Evolutionary conservation across 2,113 vertebrate genomes (phyloP).

Genomic region (Propithecus coquereli): DNA sequence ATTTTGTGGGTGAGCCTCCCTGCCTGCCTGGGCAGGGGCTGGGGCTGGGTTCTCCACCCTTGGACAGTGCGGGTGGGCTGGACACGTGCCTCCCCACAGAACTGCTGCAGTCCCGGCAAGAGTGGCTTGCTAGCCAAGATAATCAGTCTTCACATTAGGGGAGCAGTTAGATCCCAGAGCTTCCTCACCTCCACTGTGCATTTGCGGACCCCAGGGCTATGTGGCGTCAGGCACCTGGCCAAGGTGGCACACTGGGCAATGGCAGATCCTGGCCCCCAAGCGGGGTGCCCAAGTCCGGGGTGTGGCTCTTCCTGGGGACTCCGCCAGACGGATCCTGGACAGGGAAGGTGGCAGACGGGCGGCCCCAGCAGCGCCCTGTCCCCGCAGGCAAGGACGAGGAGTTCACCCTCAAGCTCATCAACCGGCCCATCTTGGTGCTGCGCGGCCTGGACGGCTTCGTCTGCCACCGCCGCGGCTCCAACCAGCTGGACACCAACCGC

Average conservation of each 20-base stretch:
- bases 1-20: slow-evolving; percentile 87
- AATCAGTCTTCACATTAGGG: fast-evolving
- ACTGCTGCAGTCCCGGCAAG: fast-evolving
- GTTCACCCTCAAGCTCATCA: slow-evolving; percentile 95
- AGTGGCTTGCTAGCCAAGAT: background rate
- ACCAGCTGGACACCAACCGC: slow-evolving; percentile 93
- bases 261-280: background rate
- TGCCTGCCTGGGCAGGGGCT: too few species aligned
- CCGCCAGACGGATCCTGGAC: fast-evolving
- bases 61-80: too few species aligned
- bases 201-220: fast-evolving
- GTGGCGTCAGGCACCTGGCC: fast-evolving
- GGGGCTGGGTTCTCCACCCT: background rate
- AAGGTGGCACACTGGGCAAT: fast-evolving
- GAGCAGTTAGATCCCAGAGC: too few species aligned
- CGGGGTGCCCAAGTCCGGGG: background rate
- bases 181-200: fast-evolving
- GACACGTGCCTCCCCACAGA: background rate
- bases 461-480: slow-evolving; percentile 93
- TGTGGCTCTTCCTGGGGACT: background rate
- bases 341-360: background rate
- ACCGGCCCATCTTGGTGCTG: slow-evolving; percentile 95
- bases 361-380: fast-evolving
- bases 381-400: slow-evolving; percentile 91
- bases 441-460: slow-evolving; percentile 94